phyloP scores from a whole-genome alignment of 2,888 invertebrate species.

The Scaptomyza flava region DNA sequence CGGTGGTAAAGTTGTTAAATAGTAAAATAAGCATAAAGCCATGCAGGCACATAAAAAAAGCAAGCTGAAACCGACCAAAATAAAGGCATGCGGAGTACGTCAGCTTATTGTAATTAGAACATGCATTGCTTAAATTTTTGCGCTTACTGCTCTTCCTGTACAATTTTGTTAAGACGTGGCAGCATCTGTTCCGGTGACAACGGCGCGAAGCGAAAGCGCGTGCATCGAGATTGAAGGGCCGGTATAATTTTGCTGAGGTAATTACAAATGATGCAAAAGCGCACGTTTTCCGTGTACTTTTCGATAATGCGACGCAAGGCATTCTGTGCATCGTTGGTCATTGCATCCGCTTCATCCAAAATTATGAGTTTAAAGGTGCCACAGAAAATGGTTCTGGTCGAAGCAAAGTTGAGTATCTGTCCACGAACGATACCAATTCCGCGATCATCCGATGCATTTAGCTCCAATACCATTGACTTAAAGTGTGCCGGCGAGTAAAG shows the following conservation, averaged over 20 bases:
- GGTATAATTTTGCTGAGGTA: conserved; percentile 99
- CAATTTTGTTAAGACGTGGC: conserved; percentile 94
- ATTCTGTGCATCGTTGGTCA: conserved; percentile 99
- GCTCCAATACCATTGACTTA: conserved; percentile 95
- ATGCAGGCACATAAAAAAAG: background rate
- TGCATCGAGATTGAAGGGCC: conserved; percentile 98
- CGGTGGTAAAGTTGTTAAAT: too few relatives aligned
- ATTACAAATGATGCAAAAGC: conserved; percentile 99
- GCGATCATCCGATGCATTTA: conserved; percentile 99
- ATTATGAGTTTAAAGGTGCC: conserved; percentile 97
- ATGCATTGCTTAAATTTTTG: background rate
- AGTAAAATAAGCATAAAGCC: too few relatives aligned
- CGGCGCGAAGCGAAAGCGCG: conserved; percentile 97
- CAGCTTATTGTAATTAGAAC: background rate
- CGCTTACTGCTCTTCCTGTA: conserved; percentile 91
- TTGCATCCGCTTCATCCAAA: conserved; percentile 99
- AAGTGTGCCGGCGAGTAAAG: conserved; percentile 95
- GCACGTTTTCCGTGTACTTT: conserved; percentile 98
- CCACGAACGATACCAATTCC: conserved; percentile 98
- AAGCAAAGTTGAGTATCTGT: conserved; percentile 97
- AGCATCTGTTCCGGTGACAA: conserved; percentile 93
- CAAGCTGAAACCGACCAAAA: background rate
- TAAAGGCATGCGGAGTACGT: background rate
- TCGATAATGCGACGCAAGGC: conserved; percentile 98
- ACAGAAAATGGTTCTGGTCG: conserved; percentile 97